A percentile compares a stretch with the other conserved stretches of the same genome.
These are phyloP conservation scores for Latrodectus geometricus DNA, from an alignment of 1,140 invertebrate species.

Conservation along the genomic window DNA sequence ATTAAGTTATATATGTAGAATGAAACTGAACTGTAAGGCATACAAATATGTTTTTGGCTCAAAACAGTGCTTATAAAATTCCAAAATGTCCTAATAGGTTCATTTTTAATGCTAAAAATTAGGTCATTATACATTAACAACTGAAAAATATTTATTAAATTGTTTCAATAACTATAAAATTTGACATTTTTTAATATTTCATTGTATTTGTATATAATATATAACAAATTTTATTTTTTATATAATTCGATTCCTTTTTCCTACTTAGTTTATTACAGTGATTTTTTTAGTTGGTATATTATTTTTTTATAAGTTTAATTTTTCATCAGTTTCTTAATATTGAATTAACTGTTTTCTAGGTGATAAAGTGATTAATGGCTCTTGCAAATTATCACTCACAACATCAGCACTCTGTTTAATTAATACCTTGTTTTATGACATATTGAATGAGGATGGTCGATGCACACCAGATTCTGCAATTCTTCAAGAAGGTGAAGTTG, in stretches of 20 bases:
- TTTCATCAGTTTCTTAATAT: not conserved
- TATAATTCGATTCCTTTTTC: not conserved
- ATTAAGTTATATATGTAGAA: too few species aligned
- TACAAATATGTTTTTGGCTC: too few species aligned
- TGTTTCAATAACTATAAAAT: not conserved
- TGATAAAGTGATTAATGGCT: conserved; percentile 26
- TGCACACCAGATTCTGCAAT: not conserved
- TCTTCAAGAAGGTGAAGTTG: not conserved
- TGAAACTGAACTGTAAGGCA: too few species aligned
- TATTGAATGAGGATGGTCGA: conserved; percentile 3
- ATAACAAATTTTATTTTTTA: not conserved
- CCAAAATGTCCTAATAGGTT: too few species aligned
- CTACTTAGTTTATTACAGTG: not conserved
- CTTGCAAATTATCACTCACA: conserved; percentile 43
- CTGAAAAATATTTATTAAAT: too few species aligned
- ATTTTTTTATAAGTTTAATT: not conserved
- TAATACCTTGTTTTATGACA: conserved; percentile 30
- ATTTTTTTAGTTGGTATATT: not conserved
- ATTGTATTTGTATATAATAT: not conserved
- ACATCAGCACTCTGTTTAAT: conserved; percentile 44
- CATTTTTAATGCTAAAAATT: too few species aligned
- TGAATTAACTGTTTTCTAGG: conserved; percentile 16
- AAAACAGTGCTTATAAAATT: too few species aligned
- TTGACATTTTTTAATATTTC: not conserved
- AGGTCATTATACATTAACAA: too few species aligned